Conservation (phyloP, 92 coral and sea anemone genomes). For the Phymanthus crucifer region DNA sequence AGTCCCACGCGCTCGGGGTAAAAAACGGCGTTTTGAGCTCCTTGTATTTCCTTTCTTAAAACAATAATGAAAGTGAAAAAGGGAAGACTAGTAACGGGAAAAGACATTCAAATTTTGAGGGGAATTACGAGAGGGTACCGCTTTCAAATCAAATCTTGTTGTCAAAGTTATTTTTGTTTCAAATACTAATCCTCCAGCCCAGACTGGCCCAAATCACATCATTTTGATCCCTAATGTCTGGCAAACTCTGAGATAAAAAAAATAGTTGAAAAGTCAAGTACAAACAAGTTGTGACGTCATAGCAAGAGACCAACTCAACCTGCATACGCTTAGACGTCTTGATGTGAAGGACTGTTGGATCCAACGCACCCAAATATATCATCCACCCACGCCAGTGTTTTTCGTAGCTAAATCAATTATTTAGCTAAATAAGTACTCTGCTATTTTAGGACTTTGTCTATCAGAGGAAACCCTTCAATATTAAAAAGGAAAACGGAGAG, state of each 20-base stretch:
- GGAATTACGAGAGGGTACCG: no score
- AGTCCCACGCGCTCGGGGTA: no score
- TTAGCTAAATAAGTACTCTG: constrained; percentile 7
- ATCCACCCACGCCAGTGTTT: constrained; percentile 22
- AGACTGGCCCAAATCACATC: not conserved
- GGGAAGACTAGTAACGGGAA: no score
- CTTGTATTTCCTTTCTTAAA: no score
- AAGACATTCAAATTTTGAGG: no score
- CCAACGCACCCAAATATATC: constrained; percentile 32
- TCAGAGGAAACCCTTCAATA: constrained; percentile 23
- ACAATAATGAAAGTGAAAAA: no score
- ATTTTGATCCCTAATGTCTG: no score
- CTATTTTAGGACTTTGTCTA: constrained; percentile 19
- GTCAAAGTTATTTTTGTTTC: no score
- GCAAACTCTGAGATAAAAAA: not conserved
- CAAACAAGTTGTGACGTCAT: constrained; percentile 30
- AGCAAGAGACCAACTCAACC: not conserved
- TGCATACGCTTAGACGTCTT: not conserved
- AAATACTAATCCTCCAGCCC: no score
- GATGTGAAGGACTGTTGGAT: constrained; percentile 12
- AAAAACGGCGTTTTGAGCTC: no score
- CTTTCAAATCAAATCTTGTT: no score
- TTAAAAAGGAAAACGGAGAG: not conserved
- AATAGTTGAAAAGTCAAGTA: not conserved
- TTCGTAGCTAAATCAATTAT: constrained; percentile 25